Evolutionary conservation across 1,140 invertebrate species (phyloP).

Genomic region (Pollicipes pollicipes): DNA sequence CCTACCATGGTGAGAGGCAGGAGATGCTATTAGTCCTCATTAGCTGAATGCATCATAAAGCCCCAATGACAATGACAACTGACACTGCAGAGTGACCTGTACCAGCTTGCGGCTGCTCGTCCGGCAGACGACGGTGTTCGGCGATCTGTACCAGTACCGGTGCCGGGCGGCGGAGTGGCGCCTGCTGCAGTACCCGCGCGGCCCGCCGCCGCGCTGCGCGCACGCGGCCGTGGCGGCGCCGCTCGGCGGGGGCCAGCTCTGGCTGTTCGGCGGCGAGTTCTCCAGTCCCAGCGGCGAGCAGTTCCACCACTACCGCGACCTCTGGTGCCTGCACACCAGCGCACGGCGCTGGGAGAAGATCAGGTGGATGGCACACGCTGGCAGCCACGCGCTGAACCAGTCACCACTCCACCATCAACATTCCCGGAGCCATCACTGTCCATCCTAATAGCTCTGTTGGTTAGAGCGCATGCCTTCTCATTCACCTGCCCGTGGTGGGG

Average conservation of each 20-base stretch:
- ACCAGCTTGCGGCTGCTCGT: neutral
- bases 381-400: neutral
- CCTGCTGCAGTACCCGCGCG: constrained; percentile 8
- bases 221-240: constrained; percentile 34
- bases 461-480: too few species aligned
- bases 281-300: constrained; percentile 72
- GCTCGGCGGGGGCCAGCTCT: constrained; percentile 51
- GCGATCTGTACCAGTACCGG: constrained; percentile 4
- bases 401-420: neutral
- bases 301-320: constrained; percentile 83
- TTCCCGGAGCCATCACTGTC: neutral
- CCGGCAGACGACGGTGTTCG: neutral
- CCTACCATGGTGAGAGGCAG: too few species aligned
- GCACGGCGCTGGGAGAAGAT: constrained; percentile 79
- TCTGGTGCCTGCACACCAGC: constrained; percentile 65
- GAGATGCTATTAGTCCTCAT: too few species aligned
- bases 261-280: constrained; percentile 83
- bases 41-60: too few species aligned
- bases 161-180: constrained; percentile 6
- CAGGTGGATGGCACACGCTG: constrained; percentile 25
- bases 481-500: too few species aligned
- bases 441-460: neutral
- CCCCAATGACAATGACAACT: too few species aligned
- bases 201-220: neutral
- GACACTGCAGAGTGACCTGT: too few species aligned